Conservation (phyloP, 2,797 vertebrate species). For the Malacoctenus gilli region DNA sequence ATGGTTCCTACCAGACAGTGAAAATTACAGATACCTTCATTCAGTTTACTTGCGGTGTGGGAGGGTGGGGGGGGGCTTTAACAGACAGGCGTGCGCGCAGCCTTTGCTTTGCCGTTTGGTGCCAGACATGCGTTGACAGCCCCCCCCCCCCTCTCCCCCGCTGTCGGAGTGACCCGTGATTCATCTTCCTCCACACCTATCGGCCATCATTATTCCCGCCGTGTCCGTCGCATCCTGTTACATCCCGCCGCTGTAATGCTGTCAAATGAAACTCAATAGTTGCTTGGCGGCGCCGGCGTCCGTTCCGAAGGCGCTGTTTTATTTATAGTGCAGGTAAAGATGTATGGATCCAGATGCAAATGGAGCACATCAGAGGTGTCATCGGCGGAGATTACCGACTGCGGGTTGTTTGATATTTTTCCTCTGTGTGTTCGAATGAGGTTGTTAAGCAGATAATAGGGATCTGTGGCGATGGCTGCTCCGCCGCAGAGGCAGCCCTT, state of each 20-base stretch:
- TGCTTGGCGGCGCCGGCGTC: constrained; percentile 16
- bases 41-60: constrained; percentile 17
- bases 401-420: constrained; percentile 12
- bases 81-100: constrained; percentile 9
- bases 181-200: constrained; percentile 29
- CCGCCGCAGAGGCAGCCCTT: not conserved
- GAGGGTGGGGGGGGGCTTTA: constrained; percentile 21
- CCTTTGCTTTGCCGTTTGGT: constrained; percentile 21
- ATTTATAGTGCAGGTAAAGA: constrained; percentile 9
- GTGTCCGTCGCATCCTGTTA: constrained; percentile 9
- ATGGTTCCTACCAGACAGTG: too few relatives aligned
- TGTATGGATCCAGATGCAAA: constrained; percentile 11
- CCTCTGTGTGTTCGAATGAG: constrained; percentile 21
- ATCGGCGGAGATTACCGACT: constrained; percentile 24
- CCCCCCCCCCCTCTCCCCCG: too few relatives aligned
- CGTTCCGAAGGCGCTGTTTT: not conserved
- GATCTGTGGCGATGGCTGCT: constrained; percentile 15
- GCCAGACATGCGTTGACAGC: constrained; percentile 33
- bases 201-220: constrained; percentile 32
- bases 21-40: constrained; percentile 19
- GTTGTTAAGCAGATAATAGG: constrained; percentile 21
- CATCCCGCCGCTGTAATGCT: constrained; percentile 15
- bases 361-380: constrained; percentile 8
- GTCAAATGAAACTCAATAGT: constrained; percentile 32
- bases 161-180: constrained; percentile 43